phyloP scores from a whole-genome alignment of 2,797 vertebrate species.

The Allobates femoralis region DNA sequence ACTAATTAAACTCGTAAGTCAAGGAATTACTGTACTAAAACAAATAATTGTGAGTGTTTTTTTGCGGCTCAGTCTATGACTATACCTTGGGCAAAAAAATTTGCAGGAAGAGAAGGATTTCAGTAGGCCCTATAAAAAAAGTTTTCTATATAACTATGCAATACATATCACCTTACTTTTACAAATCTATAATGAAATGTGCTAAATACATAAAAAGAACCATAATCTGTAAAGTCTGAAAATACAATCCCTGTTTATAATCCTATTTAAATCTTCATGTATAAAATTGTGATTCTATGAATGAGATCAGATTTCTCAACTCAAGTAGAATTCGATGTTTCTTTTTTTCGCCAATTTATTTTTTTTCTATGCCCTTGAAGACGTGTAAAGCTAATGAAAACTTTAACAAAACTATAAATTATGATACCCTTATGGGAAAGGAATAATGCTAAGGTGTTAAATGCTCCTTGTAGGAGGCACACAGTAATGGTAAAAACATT shows the following conservation, averaged over 20 bases:
- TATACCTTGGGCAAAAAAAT: too few relatives aligned
- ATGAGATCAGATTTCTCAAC: conserved; percentile 27
- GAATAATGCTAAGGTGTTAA: conserved; percentile 48
- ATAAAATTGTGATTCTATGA: conserved; percentile 23
- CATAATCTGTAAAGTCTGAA: conserved; percentile 42
- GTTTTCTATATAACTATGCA: not conserved
- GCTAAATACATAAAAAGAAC: conserved; percentile 25
- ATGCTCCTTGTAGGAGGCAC: conserved; percentile 26
- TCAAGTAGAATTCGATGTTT: not conserved
- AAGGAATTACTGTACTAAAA: too few relatives aligned
- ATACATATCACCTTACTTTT: conserved; percentile 18
- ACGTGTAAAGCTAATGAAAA: conserved; percentile 33
- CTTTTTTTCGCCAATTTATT: conserved; percentile 24
- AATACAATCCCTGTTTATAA: conserved; percentile 24
- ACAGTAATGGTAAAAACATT: conserved; percentile 53
- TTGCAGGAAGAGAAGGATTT: not conserved
- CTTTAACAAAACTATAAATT: conserved; percentile 39
- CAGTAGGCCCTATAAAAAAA: not conserved
- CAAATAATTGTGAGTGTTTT: too few relatives aligned
- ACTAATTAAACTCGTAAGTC: too few relatives aligned
- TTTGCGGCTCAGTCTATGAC: too few relatives aligned
- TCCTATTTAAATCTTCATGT: conserved; percentile 35
- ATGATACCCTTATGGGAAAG: conserved; percentile 37
- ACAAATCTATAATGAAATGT: conserved; percentile 32
- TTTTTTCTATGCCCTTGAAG: conserved; percentile 4